Base-by-base conservation (phyloP, 2,888 invertebrate species). In the Drosophila conformis region DNA sequence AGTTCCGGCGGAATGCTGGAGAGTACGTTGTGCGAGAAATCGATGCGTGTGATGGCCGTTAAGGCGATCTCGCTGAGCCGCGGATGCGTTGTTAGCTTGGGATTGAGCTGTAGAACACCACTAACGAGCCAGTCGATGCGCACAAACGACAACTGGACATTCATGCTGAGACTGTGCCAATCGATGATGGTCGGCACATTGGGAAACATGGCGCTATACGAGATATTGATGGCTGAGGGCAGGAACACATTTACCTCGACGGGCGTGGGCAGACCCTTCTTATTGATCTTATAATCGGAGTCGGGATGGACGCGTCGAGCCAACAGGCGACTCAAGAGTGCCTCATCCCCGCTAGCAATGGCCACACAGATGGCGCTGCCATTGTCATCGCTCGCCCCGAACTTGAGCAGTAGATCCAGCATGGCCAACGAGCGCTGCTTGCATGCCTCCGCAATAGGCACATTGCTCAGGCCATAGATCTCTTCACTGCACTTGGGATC, bases 31-130 rank as follows among this genome's bases (percentile, higher is more conserved):
- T 96, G 96, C 10, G 99, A 98, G 49, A 99, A 94, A 93, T 99
- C 99, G 33, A 99, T 94, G 46, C 99, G 94, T 0, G 99, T 99
- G 69, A 99, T 96, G 0, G 99, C 98, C 89, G 96, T 96, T n/a
- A 98, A 93, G 0, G 97, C 96, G 7, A 96, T 95, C 67, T 95
- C 95, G 77, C 94, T 94, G 79, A 95, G 94, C 74, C 94, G 93
- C 6, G 95, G 95, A 92, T 96, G 96, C 59, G 96, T 95, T 80
- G 96, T 95, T 33, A 99, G 93, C 86, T 96, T 96, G 3, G 96
- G 96, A 93, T 99, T 99, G 29, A 98, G 96, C 69, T 96, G 96
- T 46, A 97, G 93, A 0, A 97, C 96, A 1, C 98, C 98, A 83
- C 96, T 96, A 4, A 96, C 95, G 58, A 99, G 93, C 98, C 98